Base-by-base conservation (phyloP, 1,140 invertebrate species). In the Drepana arcuata region DNA sequence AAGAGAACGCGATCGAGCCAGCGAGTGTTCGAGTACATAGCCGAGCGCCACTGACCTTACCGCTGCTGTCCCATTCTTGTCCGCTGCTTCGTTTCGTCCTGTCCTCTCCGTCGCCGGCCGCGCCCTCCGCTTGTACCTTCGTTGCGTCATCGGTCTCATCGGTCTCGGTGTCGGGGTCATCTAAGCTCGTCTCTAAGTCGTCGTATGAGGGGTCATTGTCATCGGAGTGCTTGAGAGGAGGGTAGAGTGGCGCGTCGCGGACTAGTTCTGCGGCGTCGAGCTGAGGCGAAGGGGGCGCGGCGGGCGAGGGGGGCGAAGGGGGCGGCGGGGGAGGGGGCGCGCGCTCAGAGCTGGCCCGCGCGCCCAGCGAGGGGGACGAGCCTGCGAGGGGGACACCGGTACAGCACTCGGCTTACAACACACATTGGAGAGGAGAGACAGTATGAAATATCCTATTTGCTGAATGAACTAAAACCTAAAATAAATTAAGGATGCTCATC, bases 181-280 rank as follows among this genome's bases (percentile, higher is more conserved):
- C 51, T 10, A 49, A 41, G 14, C 39, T 54, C 14, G 46, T 46
- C 26, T 54, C 46, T 25, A 51, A 16, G 42, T 55, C 39, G 41
- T 58, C 48, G 32, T 56, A 54, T 26, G 4, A 26, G 24, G 24
- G 24, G 4, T 26, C 24, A 26, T 4, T 2, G n/a, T n/a, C n/a
- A n/a, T n/a, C n/a, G n/a, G n/a, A n/a, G 24, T 26, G 4, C 24
- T 26, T 4, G 4, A 79, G 62, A 7, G 61, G 65, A n/a, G 74
- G 74, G 46, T 74, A 79, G 21, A 79, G 66, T 13, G 66, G 72
- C 13, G 62, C 74, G 21, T 79, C 74, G 1, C 71, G 67, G 31
- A 75, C 50, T 6, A 73, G 49, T 21, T 78, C 70, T 1, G 59
- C 68, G 26, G 48, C 64, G 9, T 61, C 61, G 2, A 49, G 56